Evolutionary conservation across 1,140 invertebrate genomes (phyloP).

Genomic region (Hermetia illucens): DNA sequence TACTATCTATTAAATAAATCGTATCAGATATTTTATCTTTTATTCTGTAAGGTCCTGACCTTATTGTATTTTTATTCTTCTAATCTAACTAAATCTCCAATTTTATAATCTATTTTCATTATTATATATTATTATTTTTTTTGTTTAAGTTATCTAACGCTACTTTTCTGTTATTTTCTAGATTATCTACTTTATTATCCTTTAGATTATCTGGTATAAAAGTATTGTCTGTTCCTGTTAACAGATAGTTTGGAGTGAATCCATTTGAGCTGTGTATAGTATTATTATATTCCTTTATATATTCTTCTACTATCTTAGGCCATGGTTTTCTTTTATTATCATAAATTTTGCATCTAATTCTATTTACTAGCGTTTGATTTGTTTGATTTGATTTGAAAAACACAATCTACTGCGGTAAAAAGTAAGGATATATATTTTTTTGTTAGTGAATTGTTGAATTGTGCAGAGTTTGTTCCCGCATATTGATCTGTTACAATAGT

Average conservation of each 20-base stretch:
- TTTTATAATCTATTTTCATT: constrained; percentile 7
- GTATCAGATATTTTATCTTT: no score
- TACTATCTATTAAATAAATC: no score
- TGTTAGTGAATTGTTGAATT: constrained; percentile 19
- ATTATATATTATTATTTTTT: constrained; percentile 6
- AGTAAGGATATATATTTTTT: constrained; percentile 15
- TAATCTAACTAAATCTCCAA: constrained; percentile 12
- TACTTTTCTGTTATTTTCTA: constrained; percentile 9
- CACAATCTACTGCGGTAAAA: constrained; percentile 22
- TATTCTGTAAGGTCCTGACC: constrained; percentile 9
- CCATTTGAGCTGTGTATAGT: constrained; percentile 21
- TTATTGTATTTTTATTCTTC: constrained; percentile 13
- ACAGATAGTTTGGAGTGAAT: constrained; percentile 21
- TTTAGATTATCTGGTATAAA: constrained; percentile 18
- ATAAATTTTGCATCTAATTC: constrained; percentile 24
- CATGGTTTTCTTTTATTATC: constrained; percentile 15
- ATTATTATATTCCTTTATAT: constrained; percentile 25
- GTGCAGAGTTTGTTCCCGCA: constrained; percentile 21
- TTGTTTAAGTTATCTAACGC: constrained; percentile 14
- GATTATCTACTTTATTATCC: constrained; percentile 7
- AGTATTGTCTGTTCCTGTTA: constrained; percentile 18
- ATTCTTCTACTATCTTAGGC: constrained; percentile 25
- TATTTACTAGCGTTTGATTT: constrained; percentile 22
- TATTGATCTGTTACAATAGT: constrained; percentile 26
- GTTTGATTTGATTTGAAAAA: constrained; percentile 25